Evolutionary conservation across 2,888 invertebrate genomes (phyloP), one percentile per base, ranked within the genome.

Genomic region (Mythimna ferrago): DNA sequence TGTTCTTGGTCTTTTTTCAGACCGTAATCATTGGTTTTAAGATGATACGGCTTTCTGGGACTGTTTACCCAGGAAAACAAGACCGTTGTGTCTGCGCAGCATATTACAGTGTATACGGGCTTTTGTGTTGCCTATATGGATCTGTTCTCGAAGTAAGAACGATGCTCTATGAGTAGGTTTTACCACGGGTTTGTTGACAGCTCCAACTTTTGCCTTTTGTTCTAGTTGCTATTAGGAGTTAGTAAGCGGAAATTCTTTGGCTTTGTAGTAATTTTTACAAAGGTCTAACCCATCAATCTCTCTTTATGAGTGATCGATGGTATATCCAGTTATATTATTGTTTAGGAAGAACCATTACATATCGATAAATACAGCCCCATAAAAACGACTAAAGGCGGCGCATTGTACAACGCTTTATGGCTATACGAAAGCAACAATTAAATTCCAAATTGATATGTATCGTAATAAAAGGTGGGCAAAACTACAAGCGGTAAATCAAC

Each of bases 71-170:
- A 56, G 41, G 54, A 58, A 51, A 61, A 70, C n/a, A 35, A 14
- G 32, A 57, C 14, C 21, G 38, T 65, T 53, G n/a, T 65, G 32
- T 11, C 60, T 54, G 32, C 21, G 70, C 41, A 35, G 53, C 48
- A 41, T 5, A 38, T 51, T 32, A 56, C 35, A 38, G 53, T 69
- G 14, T 61, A 32, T 77, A 73, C 57, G 26, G 41, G 35, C 53
- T n/a, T 67, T 63, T 58, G 66, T 66, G 11, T 63, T 66, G 16
- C 64, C 64, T 71, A 60, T 71, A 82, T 67, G 58, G 48, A 68
- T 63, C 41, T 54, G 6, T 67, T 67, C 66, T 56, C 51, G 38
- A 62, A 67, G 53, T n/a, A 54, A 14, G 41, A 14, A 6, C 56
- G 6, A 53, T 3, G 11, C 51, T 38, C 44, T 35, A 35, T 19